Evolutionary conservation across 2,113 vertebrate species (phyloP).

Genomic region (Anhinga anhinga): DNA sequence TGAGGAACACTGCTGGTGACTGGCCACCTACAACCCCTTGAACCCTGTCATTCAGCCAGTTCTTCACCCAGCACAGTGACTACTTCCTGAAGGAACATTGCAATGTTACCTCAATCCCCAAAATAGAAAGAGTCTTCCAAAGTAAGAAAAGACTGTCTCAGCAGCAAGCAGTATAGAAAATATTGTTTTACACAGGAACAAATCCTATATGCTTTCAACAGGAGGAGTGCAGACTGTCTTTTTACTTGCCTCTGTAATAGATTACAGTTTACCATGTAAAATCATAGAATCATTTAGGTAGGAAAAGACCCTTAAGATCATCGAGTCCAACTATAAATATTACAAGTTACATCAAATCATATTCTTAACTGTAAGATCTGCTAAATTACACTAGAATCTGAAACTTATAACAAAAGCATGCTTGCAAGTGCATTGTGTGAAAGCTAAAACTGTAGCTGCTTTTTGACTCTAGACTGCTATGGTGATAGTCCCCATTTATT

Average conservation of each 20-base stretch:
- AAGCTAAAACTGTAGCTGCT: background rate
- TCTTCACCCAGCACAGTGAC: rapidly evolving
- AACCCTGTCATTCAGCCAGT: too few species aligned
- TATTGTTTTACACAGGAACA: background rate
- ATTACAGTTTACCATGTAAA: background rate
- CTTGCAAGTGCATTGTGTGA: background rate
- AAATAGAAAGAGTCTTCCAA: background rate
- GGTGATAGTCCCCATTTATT: background rate
- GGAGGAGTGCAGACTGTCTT: background rate
- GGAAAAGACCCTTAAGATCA: background rate
- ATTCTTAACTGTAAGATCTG: background rate
- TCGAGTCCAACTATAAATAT: rapidly evolving
- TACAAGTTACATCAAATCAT: background rate
- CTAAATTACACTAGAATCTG: background rate
- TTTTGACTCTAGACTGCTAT: background rate
- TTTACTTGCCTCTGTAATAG: background rate
- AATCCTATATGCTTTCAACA: background rate
- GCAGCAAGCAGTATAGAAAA: background rate
- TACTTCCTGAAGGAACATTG: background rate
- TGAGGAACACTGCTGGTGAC: too few species aligned
- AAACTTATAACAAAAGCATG: background rate
- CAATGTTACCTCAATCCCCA: background rate
- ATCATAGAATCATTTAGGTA: background rate
- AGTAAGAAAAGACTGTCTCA: background rate
- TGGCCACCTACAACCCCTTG: background rate